These are phyloP conservation scores for Falco novaeseelandiae DNA, from an alignment of 2,797 vertebrate species.

Conservation along the genomic window DNA sequence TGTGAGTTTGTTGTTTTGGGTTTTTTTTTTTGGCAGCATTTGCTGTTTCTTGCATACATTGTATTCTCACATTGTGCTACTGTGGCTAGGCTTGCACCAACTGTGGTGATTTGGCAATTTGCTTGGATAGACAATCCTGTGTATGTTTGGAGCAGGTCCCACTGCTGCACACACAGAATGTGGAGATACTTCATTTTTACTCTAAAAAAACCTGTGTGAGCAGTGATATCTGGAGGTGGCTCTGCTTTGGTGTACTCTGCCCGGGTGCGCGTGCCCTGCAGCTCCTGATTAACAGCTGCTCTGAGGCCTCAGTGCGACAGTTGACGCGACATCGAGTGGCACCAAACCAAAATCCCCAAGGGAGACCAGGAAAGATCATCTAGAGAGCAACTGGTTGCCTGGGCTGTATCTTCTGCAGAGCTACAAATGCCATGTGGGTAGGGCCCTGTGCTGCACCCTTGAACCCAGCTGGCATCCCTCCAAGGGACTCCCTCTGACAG, in stretches of 20 bases:
- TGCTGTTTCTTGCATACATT: not conserved
- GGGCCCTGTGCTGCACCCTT: fast-evolving
- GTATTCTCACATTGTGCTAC: not conserved
- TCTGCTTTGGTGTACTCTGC: not conserved
- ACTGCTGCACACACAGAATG: not conserved
- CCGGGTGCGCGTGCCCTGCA: not conserved
- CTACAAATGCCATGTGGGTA: not conserved
- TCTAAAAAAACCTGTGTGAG: fast-evolving
- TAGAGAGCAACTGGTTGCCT: not conserved
- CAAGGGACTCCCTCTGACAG: fast-evolving
- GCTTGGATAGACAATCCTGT: not conserved
- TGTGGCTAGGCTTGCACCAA: fast-evolving
- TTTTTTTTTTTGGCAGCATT: not conserved
- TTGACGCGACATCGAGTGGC: not conserved
- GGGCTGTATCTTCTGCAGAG: not conserved
- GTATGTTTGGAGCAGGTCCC: not conserved
- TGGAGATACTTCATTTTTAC: not conserved
- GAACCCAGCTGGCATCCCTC: not conserved
- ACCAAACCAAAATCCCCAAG: not conserved
- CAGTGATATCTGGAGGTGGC: not conserved
- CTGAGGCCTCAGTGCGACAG: not conserved
- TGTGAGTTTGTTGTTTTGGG: not conserved
- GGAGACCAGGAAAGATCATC: not conserved
- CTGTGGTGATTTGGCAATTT: fast-evolving
- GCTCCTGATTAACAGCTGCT: slow-evolving; percentile 37